These are phyloP conservation scores for Sarcophaga caerulescens DNA, from an alignment of 2,888 invertebrate genomes.

Conservation along the genomic window DNA sequence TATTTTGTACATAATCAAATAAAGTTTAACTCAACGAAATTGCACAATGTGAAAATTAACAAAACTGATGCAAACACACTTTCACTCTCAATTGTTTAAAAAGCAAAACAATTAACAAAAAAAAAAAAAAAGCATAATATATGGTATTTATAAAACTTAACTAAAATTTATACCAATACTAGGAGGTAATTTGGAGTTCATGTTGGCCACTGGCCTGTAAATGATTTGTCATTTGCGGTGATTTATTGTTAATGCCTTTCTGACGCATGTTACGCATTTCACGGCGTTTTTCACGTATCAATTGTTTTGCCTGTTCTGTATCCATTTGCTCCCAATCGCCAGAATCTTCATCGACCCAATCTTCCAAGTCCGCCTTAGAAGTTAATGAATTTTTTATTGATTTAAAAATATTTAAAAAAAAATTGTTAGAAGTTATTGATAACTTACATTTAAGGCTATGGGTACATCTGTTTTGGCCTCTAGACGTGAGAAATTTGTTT, in stretches of 20 bases:
- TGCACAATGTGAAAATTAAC: not conserved
- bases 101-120: not conserved
- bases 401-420: not conserved
- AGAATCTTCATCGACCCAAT: conserved; percentile 82
- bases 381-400: not conserved
- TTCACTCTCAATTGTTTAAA: not conserved
- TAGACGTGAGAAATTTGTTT: conserved; percentile 81
- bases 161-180: conserved; percentile 54
- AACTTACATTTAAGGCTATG: conserved; percentile 79
- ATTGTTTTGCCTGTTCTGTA: conserved; percentile 78
- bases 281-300: conserved; percentile 80
- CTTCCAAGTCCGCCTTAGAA: conserved; percentile 82
- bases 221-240: conserved; percentile 46
- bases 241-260: conserved; percentile 62
- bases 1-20: not conserved
- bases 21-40: not conserved
- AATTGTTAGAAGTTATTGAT: not conserved
- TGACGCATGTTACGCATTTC: conserved; percentile 79
- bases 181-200: conserved; percentile 52
- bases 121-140: conserved; percentile 7
- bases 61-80: not conserved
- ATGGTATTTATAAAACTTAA: conserved; percentile 32
- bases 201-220: conserved; percentile 38
- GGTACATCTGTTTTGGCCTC: conserved; percentile 81
- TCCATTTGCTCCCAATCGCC: conserved; percentile 83